Base-by-base conservation (phyloP, 2,797 vertebrate species). In the Orestias chungarensis region DNA sequence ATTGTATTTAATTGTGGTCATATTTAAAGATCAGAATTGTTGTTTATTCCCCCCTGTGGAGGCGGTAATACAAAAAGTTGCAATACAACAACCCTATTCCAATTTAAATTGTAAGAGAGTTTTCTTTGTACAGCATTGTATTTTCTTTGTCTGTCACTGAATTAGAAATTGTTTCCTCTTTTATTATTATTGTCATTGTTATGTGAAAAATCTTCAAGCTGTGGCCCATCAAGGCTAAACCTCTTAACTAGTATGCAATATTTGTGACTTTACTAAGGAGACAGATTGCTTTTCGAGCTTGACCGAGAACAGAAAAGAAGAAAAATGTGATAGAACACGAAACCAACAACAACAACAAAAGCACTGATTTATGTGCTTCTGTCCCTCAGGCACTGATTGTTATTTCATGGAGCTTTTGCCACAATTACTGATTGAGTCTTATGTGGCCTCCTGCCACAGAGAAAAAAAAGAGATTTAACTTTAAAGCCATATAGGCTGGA, bases 391-490 rank as follows among this genome's bases (percentile, higher is more conserved):
- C 8, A 23, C 38, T 65, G 59, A 73, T 73, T 83, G 61, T 20
- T 70, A 70, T 46, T 81, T 74, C 62, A 82, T 27, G 65, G 27
- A 31, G n/a, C 57, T 33, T 27, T 52, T 31, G 50, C 71, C 76
- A 68, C 25, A 43, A 47, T 66, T 50, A 35, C 46, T 23, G 61
- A 38, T 52, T 55, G 7, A 71, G 71, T 66, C 70, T 42, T 44
- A 14, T 3, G n/a, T 35, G n/a, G 29, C n/a, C 54, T 43, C 43
- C 42, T 15, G 46, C 23, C 68, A 31, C 46, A 71, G 50, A 6
- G 77, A 68, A 65, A 75, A 78, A 20, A 33, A 17, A 68, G 67
- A 68, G 47, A 35, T 70, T 71, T 72, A 54, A 55, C 55, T 76
- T 66, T 70, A 71, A 52, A 35, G 47, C 38, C 61, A 59, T 33